These are phyloP conservation scores for Parochlus steinenii DNA, from an alignment of 2,888 invertebrate species.

Conservation along the genomic window DNA sequence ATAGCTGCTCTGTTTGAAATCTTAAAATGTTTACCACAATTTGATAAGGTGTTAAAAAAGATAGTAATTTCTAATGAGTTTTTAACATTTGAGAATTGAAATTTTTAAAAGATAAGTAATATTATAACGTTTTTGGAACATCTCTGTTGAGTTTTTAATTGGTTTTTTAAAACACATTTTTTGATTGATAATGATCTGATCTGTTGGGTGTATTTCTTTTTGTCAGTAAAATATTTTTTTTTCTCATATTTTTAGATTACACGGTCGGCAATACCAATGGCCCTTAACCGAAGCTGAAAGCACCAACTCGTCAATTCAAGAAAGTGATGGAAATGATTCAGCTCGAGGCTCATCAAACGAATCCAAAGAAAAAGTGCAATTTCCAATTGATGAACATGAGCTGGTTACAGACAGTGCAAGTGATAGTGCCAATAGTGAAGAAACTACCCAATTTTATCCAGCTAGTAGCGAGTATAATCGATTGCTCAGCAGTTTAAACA, in stretches of 20 bases:
- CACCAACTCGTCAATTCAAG: constrained; percentile 24
- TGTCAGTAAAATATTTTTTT: too few relatives aligned
- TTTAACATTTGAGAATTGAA: too few relatives aligned
- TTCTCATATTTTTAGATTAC: constrained; percentile 22
- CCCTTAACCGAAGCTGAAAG: constrained; percentile 26
- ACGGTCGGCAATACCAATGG: constrained; percentile 29
- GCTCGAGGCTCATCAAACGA: constrained; percentile 20
- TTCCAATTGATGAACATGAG: constrained; percentile 27
- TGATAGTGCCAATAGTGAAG: constrained; percentile 28
- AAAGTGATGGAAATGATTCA: constrained; percentile 26
- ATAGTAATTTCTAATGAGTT: too few relatives aligned
- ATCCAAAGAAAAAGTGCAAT: constrained; percentile 25
- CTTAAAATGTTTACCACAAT: too few relatives aligned
- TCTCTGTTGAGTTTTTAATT: too few relatives aligned
- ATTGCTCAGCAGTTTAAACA: constrained; percentile 25
- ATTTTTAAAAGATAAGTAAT: too few relatives aligned
- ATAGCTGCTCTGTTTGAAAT: too few relatives aligned
- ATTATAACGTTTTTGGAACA: too few relatives aligned
- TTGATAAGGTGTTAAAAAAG: too few relatives aligned
- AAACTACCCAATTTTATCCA: constrained; percentile 18
- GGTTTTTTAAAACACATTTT: too few relatives aligned
- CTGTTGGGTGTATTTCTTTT: too few relatives aligned
- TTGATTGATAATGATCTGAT: too few relatives aligned
- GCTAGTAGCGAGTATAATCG: constrained; percentile 15
- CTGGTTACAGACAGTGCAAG: constrained; percentile 20